Base-by-base conservation (phyloP, 53 echinoderm and acorn worm genomes). In the Echinometra lucunter region DNA sequence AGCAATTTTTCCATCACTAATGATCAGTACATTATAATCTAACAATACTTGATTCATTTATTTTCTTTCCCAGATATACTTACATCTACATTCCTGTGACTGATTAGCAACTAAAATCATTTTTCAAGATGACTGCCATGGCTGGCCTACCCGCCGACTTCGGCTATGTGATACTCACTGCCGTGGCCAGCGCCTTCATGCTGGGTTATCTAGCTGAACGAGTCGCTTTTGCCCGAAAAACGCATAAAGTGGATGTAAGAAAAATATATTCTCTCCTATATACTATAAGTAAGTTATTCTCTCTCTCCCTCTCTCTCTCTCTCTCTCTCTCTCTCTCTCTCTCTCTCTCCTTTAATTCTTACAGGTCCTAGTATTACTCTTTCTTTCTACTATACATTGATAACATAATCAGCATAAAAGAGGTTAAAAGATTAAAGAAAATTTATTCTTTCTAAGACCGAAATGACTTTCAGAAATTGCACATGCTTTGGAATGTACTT, bases 111-210 rank as follows among this genome's bases (percentile, higher is more conserved):
- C 47, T 45, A 40, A 66, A 91, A 67, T 69, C 38, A 45, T 28
- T 23, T 12, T 6, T 93, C 34, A 81, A 19, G 1, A 95, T 95
- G 95, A 66, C 80, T 16, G 91, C 17, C 4, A 25, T 91, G 80
- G 90, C 91, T 34, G 80, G 44, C 9, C 91, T 95, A 37, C 91
- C 95, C 1, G 21, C 90, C 17, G 95, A 95, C 23, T 95, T 91
- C 44, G 95, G 95, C 58, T 95, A 95, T 44, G 95, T 95, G 53
- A 60, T 95, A 4, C 91, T 95, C 32, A 95, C 95, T 27, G 95
- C 38, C 17, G 82, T 95, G 35, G 95, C 91, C 15, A 95, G 95
- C 58, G 53, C 45, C 7, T 55, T 90, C 57, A 91, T 95, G 91
- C 23, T 95, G 23, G 75, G 37, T 16, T 95, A 91, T 13, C 60